Conservation (phyloP, 2,888 invertebrate species). For the Aromia moschata region DNA sequence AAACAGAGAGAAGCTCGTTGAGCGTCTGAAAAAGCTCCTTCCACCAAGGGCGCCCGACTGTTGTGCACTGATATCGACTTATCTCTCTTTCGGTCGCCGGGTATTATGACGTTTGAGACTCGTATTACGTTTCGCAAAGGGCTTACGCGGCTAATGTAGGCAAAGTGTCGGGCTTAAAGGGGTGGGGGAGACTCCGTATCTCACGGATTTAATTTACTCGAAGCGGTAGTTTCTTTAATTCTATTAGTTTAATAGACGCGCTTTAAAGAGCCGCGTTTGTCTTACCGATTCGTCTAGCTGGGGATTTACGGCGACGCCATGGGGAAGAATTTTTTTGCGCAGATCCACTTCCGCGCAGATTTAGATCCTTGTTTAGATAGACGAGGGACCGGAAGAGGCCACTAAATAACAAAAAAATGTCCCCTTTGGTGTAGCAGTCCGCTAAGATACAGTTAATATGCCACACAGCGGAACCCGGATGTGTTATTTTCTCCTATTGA, state of each 20-base stretch:
- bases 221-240: conserved; percentile 34
- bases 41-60: conserved; percentile 37
- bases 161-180: conserved; percentile 10
- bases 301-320: neutral
- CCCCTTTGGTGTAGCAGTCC: neutral
- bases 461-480: too few relatives aligned
- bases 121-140: conserved; percentile 22
- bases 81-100: conserved; percentile 35
- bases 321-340: neutral
- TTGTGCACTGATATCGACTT: conserved; percentile 43
- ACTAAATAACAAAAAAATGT: neutral
- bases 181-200: conserved; percentile 30
- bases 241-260: conserved; percentile 6
- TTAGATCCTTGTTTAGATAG: conserved; percentile 1
- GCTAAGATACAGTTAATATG: too few relatives aligned
- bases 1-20: neutral
- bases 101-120: conserved; percentile 32
- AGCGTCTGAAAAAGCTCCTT: conserved; percentile 27
- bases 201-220: conserved; percentile 31
- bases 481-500: too few relatives aligned
- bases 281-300: neutral
- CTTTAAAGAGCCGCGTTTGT: neutral
- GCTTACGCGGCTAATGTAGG: conserved; percentile 21
- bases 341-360: neutral
- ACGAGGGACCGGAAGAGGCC: neutral